Evolutionary conservation across 2,113 vertebrate genomes (phyloP).

Genomic region (Onychostruthus taczanowskii): DNA sequence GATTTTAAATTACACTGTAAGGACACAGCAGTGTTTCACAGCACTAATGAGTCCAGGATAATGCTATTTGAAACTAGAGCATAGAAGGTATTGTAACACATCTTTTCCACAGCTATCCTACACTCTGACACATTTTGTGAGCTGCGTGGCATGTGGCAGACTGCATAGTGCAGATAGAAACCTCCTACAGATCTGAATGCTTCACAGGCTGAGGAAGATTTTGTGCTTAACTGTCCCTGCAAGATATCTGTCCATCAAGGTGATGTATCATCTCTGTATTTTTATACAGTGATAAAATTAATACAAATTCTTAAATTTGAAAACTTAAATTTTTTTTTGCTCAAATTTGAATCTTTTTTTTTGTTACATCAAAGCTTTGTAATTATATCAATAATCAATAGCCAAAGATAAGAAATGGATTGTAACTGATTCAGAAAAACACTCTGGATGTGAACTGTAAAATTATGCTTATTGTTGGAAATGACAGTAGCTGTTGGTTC

Average conservation of each 20-base stretch:
- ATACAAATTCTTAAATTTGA: background rate
- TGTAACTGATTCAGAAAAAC: background rate
- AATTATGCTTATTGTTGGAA: background rate
- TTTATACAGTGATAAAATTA: background rate
- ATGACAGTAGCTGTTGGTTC: background rate
- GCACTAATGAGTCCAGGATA: background rate
- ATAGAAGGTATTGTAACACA: background rate
- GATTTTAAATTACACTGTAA: background rate
- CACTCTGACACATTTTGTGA: background rate
- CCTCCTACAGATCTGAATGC: background rate
- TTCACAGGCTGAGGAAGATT: background rate
- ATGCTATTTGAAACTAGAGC: background rate
- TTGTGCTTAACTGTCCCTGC: background rate
- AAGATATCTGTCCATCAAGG: background rate
- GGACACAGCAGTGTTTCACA: background rate
- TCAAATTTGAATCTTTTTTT: background rate
- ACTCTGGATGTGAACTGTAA: background rate
- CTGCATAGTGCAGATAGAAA: background rate
- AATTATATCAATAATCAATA: background rate
- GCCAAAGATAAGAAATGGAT: background rate
- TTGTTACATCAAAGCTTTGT: background rate
- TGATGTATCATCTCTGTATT: background rate
- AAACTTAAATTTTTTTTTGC: background rate
- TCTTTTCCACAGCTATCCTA: background rate
- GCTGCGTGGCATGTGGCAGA: background rate